A percentile compares a stretch with the other conserved stretches of the same genome.
Conservation (phyloP, 2,113 vertebrate genomes). For the Chionomys nivalis region DNA sequence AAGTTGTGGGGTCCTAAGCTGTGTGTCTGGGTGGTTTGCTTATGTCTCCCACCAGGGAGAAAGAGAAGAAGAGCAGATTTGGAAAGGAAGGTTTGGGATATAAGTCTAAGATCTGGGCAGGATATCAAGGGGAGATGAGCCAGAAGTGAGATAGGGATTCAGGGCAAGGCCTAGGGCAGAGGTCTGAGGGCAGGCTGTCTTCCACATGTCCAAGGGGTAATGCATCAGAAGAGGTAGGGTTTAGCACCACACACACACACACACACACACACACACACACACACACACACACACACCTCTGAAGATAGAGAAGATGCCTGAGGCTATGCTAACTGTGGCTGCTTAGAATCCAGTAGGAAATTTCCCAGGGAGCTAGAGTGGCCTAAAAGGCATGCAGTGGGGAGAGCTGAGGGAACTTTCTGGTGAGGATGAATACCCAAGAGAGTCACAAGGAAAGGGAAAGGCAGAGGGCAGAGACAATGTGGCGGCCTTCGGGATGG, state of each 20-base stretch:
- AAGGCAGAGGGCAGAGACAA: neutral
- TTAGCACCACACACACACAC: neutral
- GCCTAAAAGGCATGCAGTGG: neutral
- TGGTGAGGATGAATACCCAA: neutral
- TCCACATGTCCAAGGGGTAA: neutral
- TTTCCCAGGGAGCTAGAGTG: conserved; percentile 56
- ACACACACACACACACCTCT: neutral
- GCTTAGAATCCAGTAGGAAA: conserved; percentile 27
- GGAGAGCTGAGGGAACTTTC: conserved; percentile 12
- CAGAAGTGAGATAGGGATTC: neutral
- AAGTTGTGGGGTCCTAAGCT: neutral
- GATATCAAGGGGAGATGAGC: conserved; percentile 20
- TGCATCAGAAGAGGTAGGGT: neutral
- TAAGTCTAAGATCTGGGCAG: neutral
- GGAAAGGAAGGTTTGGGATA: neutral
- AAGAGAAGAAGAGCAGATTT: neutral
- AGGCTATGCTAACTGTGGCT: conserved; percentile 29
- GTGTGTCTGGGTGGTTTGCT: neutral
- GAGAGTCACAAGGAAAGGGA: neutral
- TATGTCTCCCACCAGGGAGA: neutral
- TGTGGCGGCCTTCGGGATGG: neutral
- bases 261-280: neutral
- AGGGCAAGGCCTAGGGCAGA: neutral
- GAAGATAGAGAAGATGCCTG: neutral
- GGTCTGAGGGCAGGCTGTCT: neutral